Evolutionary conservation across 2,888 invertebrate species (phyloP).

Genomic region (Drosophila cyrtoloma): DNA sequence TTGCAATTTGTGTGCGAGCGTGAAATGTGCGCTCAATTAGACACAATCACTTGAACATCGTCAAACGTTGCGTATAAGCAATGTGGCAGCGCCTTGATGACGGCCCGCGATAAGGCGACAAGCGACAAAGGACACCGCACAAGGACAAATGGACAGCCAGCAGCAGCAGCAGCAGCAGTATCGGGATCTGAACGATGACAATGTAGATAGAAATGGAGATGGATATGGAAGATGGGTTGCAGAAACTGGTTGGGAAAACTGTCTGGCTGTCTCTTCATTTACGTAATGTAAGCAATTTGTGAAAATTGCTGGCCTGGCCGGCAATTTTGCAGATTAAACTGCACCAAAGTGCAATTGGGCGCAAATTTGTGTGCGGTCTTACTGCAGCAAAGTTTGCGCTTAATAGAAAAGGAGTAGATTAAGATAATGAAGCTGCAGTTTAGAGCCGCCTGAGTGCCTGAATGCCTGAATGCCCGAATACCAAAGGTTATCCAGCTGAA

Average conservation of each 20-base stretch:
- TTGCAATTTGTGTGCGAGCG: slow-evolving; percentile 55
- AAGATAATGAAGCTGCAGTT: slow-evolving; percentile 79
- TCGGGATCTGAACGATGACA: slow-evolving; percentile 58
- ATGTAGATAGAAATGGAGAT: slow-evolving; percentile 58
- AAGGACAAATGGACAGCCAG: slow-evolving; percentile 20
- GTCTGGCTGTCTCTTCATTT: slow-evolving; percentile 70
- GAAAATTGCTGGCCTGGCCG: slow-evolving; percentile 73
- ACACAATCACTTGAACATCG: slow-evolving; percentile 56
- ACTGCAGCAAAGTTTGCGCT: slow-evolving; percentile 50
- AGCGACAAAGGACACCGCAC: slow-evolving; percentile 27
- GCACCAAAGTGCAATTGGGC: slow-evolving; percentile 79
- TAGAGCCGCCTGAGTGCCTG: slow-evolving; percentile 54
- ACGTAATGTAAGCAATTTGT: slow-evolving; percentile 80
- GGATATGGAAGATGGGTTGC: slow-evolving; percentile 21
- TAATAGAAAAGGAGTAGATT: slow-evolving; percentile 71
- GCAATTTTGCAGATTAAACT: slow-evolving; percentile 79
- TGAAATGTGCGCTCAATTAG: slow-evolving; percentile 62
- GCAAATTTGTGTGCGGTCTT: slow-evolving; percentile 72
- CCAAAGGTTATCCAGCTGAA: slow-evolving; percentile 12
- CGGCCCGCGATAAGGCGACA: slow-evolving; percentile 64
- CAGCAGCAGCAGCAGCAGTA: slow-evolving; percentile 15
- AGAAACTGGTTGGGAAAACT: neutral
- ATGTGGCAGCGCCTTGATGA: slow-evolving; percentile 75
- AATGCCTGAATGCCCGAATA: slow-evolving; percentile 40
- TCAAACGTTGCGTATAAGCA: slow-evolving; percentile 73